Evolutionary conservation across 2,888 invertebrate species (phyloP).

Genomic region (Eupithecia subumbrata): DNA sequence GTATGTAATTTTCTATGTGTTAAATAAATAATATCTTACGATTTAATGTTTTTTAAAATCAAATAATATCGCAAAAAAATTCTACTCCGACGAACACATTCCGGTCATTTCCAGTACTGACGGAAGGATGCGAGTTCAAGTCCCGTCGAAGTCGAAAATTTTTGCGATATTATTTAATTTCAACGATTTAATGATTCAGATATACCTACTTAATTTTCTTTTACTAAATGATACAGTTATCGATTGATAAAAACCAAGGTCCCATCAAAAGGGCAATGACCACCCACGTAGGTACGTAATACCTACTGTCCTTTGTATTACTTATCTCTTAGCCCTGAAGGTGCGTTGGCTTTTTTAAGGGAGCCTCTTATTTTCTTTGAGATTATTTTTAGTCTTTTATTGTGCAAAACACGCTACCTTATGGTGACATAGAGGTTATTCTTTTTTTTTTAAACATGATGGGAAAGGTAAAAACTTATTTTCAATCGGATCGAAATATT

Average conservation of each 20-base stretch:
- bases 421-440: neutral
- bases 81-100: no score
- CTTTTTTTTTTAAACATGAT: neutral
- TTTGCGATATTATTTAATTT: no score
- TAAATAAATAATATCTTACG: no score
- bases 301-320: constrained; percentile 59
- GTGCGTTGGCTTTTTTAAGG: constrained; percentile 72
- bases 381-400: constrained; percentile 6
- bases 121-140: no score
- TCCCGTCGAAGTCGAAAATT: no score
- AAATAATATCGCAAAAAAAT: no score
- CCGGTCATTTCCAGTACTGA: no score
- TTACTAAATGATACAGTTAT: neutral
- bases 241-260: constrained; percentile 53
- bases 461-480: neutral
- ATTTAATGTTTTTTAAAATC: no score
- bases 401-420: neutral
- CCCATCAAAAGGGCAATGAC: constrained; percentile 42
- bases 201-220: neutral
- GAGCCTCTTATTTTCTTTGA: constrained; percentile 39
- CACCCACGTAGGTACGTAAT: constrained; percentile 46
- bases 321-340: constrained; percentile 74
- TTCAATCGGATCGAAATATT: neutral
- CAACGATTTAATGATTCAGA: neutral
- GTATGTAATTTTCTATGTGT: no score